Percentiles rank a stretch among this genome's conserved stretches.
These are phyloP conservation scores for Chionomys nivalis DNA, from an alignment of 2,113 vertebrate genomes.

Conservation along the genomic window DNA sequence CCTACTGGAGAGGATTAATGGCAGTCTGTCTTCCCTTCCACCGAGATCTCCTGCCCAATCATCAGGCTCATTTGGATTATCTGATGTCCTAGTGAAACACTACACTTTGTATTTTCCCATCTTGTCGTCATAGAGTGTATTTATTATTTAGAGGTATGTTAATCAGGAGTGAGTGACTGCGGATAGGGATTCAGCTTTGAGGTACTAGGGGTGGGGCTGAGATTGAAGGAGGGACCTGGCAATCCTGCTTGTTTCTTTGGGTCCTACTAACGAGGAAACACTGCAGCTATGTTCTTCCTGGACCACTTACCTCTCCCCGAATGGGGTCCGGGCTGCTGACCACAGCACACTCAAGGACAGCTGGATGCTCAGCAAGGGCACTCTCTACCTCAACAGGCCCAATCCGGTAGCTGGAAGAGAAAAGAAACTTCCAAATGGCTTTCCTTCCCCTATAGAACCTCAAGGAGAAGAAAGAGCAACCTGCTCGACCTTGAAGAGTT, in stretches of 20 bases:
- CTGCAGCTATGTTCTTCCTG: not conserved
- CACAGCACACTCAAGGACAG: constrained; percentile 89
- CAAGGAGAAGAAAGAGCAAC: not conserved
- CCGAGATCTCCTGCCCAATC: not conserved
- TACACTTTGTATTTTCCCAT: not conserved
- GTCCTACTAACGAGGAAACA: not conserved
- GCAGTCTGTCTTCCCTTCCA: not conserved
- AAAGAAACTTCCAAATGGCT: not conserved
- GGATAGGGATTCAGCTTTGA: not conserved
- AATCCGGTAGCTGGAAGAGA: constrained; percentile 87
- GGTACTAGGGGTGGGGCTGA: not conserved
- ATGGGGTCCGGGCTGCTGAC: constrained; percentile 91
- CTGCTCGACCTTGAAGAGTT: constrained; percentile 88
- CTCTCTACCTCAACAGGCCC: constrained; percentile 90
- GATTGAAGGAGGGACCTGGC: not conserved
- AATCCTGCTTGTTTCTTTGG: not conserved
- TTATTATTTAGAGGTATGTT: not conserved
- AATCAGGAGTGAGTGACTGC: not conserved
- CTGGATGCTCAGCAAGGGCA: constrained; percentile 88
- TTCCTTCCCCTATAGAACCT: not conserved
- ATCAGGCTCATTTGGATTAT: not conserved
- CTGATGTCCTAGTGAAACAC: not conserved
- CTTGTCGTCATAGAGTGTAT: not conserved
- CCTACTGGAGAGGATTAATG: not conserved
- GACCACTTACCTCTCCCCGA: constrained; percentile 87